Evolutionary conservation across 2,113 vertebrate species (phyloP).

Genomic region (Forbesichthys papilliferus): DNA sequence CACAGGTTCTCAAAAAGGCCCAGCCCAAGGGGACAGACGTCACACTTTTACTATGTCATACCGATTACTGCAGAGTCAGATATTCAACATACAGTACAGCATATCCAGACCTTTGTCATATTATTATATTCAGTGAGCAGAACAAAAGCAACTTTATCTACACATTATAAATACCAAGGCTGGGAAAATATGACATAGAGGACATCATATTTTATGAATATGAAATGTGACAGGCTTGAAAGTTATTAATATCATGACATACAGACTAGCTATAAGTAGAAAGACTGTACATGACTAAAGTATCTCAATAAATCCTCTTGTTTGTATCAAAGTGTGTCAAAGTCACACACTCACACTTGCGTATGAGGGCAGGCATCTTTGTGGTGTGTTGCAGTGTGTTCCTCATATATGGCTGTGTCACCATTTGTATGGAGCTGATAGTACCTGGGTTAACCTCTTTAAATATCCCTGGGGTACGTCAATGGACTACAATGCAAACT

Average conservation of each 20-base stretch:
- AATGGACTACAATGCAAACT: not conserved
- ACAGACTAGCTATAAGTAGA: too few species aligned
- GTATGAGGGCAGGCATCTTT: not conserved
- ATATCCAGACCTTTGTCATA: too few species aligned
- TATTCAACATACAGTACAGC: not conserved
- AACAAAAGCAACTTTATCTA: too few species aligned
- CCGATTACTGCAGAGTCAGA: too few species aligned
- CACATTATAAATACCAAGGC: too few species aligned
- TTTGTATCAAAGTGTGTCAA: not conserved
- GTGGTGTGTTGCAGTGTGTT: not conserved
- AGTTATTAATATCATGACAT: too few species aligned
- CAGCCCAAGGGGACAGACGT: slow-evolving; percentile 18
- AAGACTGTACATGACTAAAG: too few species aligned
- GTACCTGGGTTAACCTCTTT: not conserved
- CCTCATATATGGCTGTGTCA: slow-evolving; percentile 21
- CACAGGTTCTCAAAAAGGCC: slow-evolving; percentile 37
- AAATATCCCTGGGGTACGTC: not conserved
- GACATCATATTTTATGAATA: too few species aligned
- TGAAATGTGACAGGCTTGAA: too few species aligned
- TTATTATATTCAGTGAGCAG: too few species aligned
- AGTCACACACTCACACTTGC: slow-evolving; percentile 6
- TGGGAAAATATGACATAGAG: too few species aligned
- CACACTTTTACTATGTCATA: slow-evolving; percentile 21
- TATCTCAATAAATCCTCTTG: not conserved
- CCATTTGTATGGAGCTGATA: slow-evolving; percentile 12